Conservation (phyloP, 1,140 invertebrate genomes). For the Saccostrea echinata region DNA sequence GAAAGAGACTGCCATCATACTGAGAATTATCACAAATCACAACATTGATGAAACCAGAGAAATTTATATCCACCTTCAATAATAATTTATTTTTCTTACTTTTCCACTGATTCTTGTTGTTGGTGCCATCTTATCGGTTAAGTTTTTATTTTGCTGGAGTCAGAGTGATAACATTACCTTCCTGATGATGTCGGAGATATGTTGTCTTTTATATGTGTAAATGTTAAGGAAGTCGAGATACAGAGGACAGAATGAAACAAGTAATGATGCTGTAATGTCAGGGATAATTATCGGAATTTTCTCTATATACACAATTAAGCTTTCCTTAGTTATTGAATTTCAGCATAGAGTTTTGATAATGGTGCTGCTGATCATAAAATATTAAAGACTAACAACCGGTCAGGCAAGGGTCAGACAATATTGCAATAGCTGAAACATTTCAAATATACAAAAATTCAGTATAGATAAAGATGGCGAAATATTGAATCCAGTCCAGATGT, state of each 20-base stretch:
- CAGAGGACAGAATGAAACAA: neutral
- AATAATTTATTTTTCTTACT: conserved; percentile 3
- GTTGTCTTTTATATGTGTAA: conserved; percentile 5
- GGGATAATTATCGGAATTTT: conserved; percentile 4
- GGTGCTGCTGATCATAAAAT: conserved; percentile 14
- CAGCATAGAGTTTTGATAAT: conserved; percentile 30
- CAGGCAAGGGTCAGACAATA: neutral
- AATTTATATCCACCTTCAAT: conserved; percentile 11
- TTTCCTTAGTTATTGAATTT: conserved; percentile 17
- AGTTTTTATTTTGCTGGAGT: conserved; percentile 8
- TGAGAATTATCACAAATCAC: conserved; percentile 17
- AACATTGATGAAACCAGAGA: conserved; percentile 30
- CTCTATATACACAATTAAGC: conserved; percentile 13
- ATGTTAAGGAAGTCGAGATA: neutral
- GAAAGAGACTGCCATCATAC: neutral
- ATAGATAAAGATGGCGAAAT: conserved; percentile 16
- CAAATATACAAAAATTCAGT: neutral
- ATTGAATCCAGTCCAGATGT: neutral
- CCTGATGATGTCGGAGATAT: neutral
- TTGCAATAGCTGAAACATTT: conserved; percentile 23
- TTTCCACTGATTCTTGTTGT: neutral
- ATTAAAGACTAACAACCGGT: conserved; percentile 15
- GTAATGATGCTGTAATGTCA: conserved; percentile 4
- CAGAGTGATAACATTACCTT: conserved; percentile 13
- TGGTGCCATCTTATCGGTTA: conserved; percentile 10